phyloP scores from a whole-genome alignment of 92 coral and sea anemone genomes.

The Actinostola sp. region DNA sequence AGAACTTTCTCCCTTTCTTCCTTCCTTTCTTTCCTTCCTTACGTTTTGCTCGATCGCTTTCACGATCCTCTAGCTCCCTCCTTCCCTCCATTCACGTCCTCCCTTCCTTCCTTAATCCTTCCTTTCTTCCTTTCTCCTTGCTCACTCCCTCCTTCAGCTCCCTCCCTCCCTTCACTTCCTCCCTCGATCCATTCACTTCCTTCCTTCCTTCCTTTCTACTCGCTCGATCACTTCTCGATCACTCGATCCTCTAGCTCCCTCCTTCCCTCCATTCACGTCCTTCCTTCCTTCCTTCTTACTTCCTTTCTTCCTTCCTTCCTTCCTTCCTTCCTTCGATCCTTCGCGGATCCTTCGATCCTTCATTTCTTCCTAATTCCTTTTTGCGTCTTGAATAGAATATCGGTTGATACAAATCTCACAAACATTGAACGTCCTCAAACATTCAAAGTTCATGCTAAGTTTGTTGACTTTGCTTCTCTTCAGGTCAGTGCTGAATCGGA shows the following conservation, averaged over 20 bases:
- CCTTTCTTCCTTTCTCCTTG: neutral
- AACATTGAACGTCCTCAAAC: no score
- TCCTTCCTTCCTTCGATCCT: neutral
- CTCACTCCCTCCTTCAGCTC: neutral
- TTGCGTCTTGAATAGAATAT: no score
- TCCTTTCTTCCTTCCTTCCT: neutral
- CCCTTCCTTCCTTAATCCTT: neutral
- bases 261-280: neutral
- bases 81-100: neutral
- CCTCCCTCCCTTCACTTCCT: neutral
- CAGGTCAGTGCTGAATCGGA: conserved; percentile 61
- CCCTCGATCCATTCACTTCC: neutral
- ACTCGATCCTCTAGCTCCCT: neutral
- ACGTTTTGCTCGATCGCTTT: no score
- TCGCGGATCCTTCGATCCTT: neutral
- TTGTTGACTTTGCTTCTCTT: neutral
- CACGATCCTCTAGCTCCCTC: neutral
- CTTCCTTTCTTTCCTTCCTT: neutral
- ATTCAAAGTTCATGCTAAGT: neutral
- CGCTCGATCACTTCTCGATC: no score
- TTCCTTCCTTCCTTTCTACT: no score
- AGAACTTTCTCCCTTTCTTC: neutral
- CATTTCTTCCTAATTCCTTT: no score
- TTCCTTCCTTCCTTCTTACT: no score
- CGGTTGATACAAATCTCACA: no score